These are phyloP conservation scores for Plebejus argus DNA, from an alignment of 2,888 invertebrate species.

Conservation along the genomic window DNA sequence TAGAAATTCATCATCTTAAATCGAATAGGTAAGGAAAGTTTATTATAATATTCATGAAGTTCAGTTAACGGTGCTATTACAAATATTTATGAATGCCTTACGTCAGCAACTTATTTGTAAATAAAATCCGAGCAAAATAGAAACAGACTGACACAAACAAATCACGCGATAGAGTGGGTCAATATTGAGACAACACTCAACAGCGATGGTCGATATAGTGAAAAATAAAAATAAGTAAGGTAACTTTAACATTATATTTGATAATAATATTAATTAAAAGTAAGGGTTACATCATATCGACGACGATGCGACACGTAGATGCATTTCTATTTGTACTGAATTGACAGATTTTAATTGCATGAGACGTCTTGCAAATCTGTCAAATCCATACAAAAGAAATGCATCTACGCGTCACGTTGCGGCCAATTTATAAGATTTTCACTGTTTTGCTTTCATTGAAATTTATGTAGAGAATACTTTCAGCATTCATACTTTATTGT, in stretches of 20 bases:
- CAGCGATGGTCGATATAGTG: neutral
- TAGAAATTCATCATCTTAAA: too few species aligned
- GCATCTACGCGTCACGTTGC: too few species aligned
- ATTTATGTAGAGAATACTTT: neutral
- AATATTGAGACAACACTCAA: neutral
- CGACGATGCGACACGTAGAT: too few species aligned
- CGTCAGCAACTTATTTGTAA: neutral
- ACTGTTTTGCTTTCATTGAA: too few species aligned
- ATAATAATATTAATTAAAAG: too few species aligned
- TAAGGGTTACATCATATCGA: too few species aligned
- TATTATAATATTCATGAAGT: neutral
- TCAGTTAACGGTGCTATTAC: neutral
- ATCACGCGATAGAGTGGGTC: neutral
- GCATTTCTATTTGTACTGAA: too few species aligned
- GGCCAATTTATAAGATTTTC: too few species aligned
- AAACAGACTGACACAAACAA: neutral
- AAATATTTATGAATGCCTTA: neutral
- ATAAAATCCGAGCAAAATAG: neutral
- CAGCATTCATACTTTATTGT: neutral
- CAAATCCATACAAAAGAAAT: too few species aligned
- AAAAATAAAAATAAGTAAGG: neutral
- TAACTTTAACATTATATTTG: too few species aligned
- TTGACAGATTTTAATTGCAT: too few species aligned
- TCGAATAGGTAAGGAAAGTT: neutral
- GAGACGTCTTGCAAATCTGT: too few species aligned